These are phyloP conservation scores for Oceanodroma tethys DNA, from an alignment of 2,113 vertebrate genomes.

Conservation along the genomic window DNA sequence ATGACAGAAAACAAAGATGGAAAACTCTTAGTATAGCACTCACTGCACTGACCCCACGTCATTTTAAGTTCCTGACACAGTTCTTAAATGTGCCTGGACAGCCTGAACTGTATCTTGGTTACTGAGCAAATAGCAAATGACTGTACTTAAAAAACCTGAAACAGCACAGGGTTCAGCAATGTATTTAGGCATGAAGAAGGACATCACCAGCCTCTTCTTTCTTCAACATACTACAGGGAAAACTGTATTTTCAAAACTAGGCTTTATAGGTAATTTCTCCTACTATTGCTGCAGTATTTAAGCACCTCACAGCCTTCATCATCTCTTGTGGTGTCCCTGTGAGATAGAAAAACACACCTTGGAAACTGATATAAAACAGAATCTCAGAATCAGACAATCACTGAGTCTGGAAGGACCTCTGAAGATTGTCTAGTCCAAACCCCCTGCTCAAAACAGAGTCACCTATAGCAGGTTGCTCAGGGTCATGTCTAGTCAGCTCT, in stretches of 20 bases:
- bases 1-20: neutral
- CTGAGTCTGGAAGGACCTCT: neutral
- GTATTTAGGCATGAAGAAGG: neutral
- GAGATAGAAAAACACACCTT: neutral
- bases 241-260: neutral
- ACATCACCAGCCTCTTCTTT: neutral
- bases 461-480: neutral
- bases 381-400: neutral
- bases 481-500: neutral
- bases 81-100: neutral
- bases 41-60: neutral
- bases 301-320: neutral
- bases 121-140: constrained; percentile 1
- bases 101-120: neutral
- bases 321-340: neutral
- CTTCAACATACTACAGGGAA: neutral
- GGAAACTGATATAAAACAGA: neutral
- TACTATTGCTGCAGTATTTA: neutral
- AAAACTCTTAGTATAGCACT: neutral
- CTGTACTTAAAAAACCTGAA: neutral
- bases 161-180: neutral
- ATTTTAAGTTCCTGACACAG: neutral
- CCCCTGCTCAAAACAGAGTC: neutral
- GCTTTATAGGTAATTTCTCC: neutral
- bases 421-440: neutral